phyloP scores from a whole-genome alignment of 2,888 invertebrate species.

The Yponomeuta malinellus region DNA sequence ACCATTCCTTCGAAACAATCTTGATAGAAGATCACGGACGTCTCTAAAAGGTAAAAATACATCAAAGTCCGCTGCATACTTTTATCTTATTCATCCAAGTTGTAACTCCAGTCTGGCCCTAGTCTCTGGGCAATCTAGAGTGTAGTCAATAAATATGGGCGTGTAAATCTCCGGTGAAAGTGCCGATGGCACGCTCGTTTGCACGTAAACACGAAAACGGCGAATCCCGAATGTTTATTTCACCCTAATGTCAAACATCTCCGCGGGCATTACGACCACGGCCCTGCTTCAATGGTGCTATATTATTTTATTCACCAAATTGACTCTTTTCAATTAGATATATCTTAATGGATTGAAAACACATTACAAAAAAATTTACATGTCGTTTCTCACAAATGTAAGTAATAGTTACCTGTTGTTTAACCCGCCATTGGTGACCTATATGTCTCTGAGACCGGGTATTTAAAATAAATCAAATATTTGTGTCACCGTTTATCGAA shows the following conservation, averaged over 20 bases:
- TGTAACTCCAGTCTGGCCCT: neutral
- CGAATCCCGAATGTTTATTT: conserved; percentile 65
- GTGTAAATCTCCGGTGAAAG: conserved; percentile 22
- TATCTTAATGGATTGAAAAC: too few relatives aligned
- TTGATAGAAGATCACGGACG: neutral
- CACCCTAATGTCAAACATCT: conserved; percentile 59
- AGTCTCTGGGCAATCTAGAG: neutral
- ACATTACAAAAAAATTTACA: too few relatives aligned
- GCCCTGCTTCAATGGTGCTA: conserved; percentile 34
- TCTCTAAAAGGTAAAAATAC: neutral
- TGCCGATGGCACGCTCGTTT: conserved; percentile 33
- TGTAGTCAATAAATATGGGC: conserved; percentile 18
- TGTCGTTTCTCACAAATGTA: too few relatives aligned
- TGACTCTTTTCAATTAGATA: neutral
- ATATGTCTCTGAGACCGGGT: too few relatives aligned
- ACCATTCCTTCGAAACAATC: too few relatives aligned
- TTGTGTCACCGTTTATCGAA: too few relatives aligned
- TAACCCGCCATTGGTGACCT: too few relatives aligned
- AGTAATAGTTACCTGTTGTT: too few relatives aligned
- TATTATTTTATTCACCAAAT: neutral
- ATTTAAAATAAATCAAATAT: too few relatives aligned
- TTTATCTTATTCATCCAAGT: neutral
- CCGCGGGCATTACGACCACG: conserved; percentile 44
- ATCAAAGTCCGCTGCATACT: neutral
- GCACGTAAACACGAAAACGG: conserved; percentile 39